A percentile compares a stretch with the other conserved stretches of the same genome.
Conservation (phyloP, 1,140 invertebrate species). For the Octopus bimaculoides region DNA sequence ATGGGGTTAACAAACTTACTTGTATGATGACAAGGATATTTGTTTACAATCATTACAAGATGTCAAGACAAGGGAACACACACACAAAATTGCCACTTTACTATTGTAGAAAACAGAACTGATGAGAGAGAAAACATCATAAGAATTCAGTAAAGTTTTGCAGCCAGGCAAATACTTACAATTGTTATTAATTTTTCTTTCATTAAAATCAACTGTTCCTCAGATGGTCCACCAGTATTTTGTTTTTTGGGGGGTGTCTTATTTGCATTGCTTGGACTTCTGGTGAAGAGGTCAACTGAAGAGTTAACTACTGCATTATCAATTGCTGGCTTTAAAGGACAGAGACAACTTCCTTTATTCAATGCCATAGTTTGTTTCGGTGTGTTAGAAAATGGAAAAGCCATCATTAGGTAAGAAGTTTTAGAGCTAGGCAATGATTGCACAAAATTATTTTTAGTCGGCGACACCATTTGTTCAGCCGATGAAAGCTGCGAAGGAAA, state of each 20-base stretch:
- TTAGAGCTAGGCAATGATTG: too few relatives aligned
- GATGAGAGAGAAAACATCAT: neutral
- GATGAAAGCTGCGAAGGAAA: too few relatives aligned
- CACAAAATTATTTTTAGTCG: too few relatives aligned
- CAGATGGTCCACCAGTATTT: neutral
- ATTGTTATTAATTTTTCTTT: neutral
- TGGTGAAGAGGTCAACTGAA: neutral
- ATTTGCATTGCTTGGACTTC: neutral
- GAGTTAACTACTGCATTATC: neutral
- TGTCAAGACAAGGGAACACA: neutral
- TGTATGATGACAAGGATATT: neutral
- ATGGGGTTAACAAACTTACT: neutral
- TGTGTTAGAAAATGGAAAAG: neutral
- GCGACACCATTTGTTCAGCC: too few relatives aligned
- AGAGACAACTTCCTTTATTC: neutral
- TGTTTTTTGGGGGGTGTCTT: neutral
- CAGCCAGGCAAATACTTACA: neutral
- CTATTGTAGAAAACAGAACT: neutral
- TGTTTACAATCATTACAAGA: neutral
- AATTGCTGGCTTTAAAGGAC: neutral
- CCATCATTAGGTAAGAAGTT: neutral
- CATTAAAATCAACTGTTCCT: neutral
- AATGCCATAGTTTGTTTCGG: neutral
- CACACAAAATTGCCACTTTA: neutral
- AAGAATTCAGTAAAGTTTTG: neutral